phyloP scores from a whole-genome alignment of 1,140 invertebrate species.

The Limonius californicus region DNA sequence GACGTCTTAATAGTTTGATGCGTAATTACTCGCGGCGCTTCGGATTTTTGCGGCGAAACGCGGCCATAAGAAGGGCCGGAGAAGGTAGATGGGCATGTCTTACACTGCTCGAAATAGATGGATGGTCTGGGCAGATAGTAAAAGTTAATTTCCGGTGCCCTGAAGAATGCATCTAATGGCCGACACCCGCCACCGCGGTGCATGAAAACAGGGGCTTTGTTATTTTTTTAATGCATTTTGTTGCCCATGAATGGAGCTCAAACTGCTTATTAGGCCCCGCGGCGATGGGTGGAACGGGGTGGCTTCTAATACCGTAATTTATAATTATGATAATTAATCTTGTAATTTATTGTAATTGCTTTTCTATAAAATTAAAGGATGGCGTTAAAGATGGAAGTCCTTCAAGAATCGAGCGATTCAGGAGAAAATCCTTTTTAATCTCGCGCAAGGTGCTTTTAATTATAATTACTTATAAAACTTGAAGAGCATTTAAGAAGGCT shows the following conservation, averaged over 20 bases:
- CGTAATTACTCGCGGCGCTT: too few relatives aligned
- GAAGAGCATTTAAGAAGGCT: too few relatives aligned
- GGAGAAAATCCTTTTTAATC: too few relatives aligned
- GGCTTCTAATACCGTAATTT: conserved; percentile 10
- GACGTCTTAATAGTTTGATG: not conserved
- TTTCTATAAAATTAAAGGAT: too few relatives aligned
- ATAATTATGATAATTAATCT: conserved; percentile 10
- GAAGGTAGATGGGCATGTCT: too few relatives aligned
- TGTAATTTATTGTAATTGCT: not conserved
- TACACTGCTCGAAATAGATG: not conserved
- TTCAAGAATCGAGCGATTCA: too few relatives aligned
- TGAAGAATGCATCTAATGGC: conserved; percentile 1
- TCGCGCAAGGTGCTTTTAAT: too few relatives aligned
- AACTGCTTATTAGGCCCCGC: not conserved
- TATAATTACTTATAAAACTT: too few relatives aligned
- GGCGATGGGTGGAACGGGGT: not conserved
- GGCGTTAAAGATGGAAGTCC: too few relatives aligned
- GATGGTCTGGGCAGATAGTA: conserved; percentile 23
- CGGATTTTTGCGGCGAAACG: too few relatives aligned
- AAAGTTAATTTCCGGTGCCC: conserved; percentile 29
- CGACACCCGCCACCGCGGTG: not conserved
- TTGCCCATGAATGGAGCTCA: conserved; percentile 5
- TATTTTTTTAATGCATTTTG: conserved; percentile 4
- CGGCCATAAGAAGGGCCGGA: too few relatives aligned
- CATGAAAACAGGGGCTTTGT: not conserved